Evolutionary conservation across 2,888 invertebrate species (phyloP), one percentile per base, ranked within the genome.

Genomic region (Stenodera caucasica): DNA sequence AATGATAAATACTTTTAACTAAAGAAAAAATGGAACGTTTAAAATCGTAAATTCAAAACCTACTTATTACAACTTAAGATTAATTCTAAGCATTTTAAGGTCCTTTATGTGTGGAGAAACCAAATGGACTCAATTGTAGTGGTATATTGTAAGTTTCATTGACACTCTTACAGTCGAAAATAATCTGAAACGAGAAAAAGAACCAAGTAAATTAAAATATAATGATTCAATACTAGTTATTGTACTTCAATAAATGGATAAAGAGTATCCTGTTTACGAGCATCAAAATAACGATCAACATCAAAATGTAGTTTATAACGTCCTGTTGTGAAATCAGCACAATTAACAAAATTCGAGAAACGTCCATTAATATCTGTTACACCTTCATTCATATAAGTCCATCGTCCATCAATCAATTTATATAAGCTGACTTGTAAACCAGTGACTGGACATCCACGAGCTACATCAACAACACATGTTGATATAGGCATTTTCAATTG

Each of bases 101-200:
- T 57, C 91, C 91, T 70, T 90, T 84, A 75, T 92, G 92, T 0
- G 91, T 92, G 0, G 90, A 86, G 73, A 91, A 92, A 15, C 91
- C 90, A 78, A 84, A 91, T 0, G 91, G 91, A 70, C 86, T 90
- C 21, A 92, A 78, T 21, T 92, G 81, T 51, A 92, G 78, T 0
- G 92, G 91, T 60, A 92, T 87, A 79, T 92, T 91, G 78, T 91
- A 90, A 72, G 89, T 88, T 57, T 88, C 83, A 3, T 80, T 82
- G 4, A 85, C 84, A 58, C 83, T 82, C 29, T 84, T 84, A 50
- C 86, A 85, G 65, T 88, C 87, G 77, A 92, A 90, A 2, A 88
- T 85, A 64, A 92, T 87, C 88, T 89, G 82, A 58, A 82, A 82
- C 55, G 67, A 61, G 67, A 54, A 32, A 23, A 9, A 8, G 21